Percentiles rank a stretch among this genome's conserved stretches.
Conservation (phyloP, 2,113 vertebrate species). For the Chaenogobius annularis region DNA sequence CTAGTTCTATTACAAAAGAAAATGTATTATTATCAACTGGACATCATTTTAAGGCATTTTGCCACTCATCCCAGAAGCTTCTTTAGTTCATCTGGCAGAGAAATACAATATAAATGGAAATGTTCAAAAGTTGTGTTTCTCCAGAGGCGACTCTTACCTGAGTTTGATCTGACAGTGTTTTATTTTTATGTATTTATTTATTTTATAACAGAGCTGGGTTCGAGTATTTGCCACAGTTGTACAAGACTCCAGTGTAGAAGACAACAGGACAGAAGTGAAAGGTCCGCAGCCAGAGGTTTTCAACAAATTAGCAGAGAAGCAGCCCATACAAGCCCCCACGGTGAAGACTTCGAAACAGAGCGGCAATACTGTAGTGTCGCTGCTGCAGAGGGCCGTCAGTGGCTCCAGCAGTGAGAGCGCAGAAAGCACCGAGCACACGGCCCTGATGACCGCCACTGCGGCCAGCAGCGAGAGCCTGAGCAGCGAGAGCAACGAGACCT, state of each 20-base stretch:
- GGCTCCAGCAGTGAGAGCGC: slow-evolving; percentile 40
- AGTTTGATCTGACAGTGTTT: neutral
- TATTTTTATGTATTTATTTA: neutral
- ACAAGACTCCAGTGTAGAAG: slow-evolving; percentile 44
- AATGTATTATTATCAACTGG: no score
- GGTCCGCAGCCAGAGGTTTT: slow-evolving; percentile 17
- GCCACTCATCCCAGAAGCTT: no score
- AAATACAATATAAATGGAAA: no score
- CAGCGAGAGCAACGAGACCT: slow-evolving; percentile 44
- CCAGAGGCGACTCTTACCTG: no score
- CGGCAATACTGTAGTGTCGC: neutral
- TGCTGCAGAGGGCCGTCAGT: slow-evolving; percentile 29
- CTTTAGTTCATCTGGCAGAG: no score
- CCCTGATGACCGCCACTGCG: neutral
- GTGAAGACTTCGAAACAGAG: neutral
- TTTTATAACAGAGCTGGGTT: slow-evolving; percentile 48
- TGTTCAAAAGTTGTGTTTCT: neutral
- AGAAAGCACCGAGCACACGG: slow-evolving; percentile 21
- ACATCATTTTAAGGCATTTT: no score
- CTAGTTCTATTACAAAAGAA: no score
- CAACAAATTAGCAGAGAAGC: slow-evolving; percentile 15
- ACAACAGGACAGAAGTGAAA: slow-evolving; percentile 50
- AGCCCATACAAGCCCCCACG: neutral
- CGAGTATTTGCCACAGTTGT: slow-evolving; percentile 31
- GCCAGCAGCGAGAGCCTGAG: slow-evolving; percentile 43